These are phyloP conservation scores for Proisotoma minuta DNA, from an alignment of 2,888 invertebrate species.

Conservation along the genomic window DNA sequence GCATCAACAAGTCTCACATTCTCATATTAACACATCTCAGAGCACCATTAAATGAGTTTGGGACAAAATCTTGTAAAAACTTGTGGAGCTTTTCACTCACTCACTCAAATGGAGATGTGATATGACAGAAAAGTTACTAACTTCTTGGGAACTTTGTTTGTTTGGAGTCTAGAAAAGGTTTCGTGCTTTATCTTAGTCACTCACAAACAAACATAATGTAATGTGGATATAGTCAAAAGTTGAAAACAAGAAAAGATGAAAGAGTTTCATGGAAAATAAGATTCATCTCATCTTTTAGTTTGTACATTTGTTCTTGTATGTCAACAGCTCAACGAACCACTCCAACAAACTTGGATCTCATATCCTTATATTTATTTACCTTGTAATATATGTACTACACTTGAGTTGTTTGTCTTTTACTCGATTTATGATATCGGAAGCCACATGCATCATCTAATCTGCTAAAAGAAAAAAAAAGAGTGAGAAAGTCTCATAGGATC, in stretches of 20 bases:
- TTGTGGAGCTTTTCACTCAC: constrained; percentile 7
- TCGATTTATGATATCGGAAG: constrained; percentile 38
- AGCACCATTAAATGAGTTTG: background rate
- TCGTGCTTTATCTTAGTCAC: background rate
- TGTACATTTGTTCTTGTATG: constrained; percentile 39
- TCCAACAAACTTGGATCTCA: constrained; percentile 26
- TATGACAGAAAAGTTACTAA: constrained; percentile 5
- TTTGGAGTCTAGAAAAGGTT: background rate
- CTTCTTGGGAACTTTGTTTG: background rate
- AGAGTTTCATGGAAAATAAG: background rate
- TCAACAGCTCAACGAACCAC: constrained; percentile 38
- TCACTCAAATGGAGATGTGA: constrained; percentile 9
- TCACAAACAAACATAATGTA: background rate
- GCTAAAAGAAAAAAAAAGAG: too few relatives aligned
- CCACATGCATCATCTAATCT: constrained; percentile 34
- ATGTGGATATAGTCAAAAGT: background rate
- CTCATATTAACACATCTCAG: background rate
- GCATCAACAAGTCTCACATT: constrained; percentile 41
- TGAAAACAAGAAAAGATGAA: background rate
- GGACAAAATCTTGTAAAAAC: background rate
- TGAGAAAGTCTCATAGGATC: background rate
- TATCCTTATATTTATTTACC: constrained; percentile 39
- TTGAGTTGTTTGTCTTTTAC: constrained; percentile 34
- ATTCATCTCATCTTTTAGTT: constrained; percentile 19
- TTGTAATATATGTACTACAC: constrained; percentile 41